Evolutionary conservation across 2,113 vertebrate species (phyloP).

Genomic region (Cyrtonyx montezumae): DNA sequence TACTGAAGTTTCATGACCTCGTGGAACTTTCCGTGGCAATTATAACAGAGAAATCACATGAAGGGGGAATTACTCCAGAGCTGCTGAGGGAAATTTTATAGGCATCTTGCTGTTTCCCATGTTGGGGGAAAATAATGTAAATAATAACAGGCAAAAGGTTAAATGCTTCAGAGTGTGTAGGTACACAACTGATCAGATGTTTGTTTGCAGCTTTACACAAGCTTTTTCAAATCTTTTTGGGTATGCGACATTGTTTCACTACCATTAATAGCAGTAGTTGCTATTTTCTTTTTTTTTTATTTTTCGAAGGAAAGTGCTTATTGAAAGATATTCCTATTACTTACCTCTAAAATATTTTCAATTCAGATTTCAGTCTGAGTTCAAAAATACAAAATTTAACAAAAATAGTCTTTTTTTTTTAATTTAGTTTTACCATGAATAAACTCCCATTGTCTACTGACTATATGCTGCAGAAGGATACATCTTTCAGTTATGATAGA

Average conservation of each 20-base stretch:
- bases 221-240: background rate
- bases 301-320: background rate
- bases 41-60: conserved; percentile 36
- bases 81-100: conserved; percentile 17
- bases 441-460: background rate
- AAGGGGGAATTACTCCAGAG: background rate
- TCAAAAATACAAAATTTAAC: background rate
- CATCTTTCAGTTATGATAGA: rapidly evolving
- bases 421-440: background rate
- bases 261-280: background rate
- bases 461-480: background rate
- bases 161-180: background rate
- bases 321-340: background rate
- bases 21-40: background rate
- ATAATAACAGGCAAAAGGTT: conserved; percentile 4
- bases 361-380: background rate
- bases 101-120: background rate
- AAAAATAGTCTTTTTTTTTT: background rate
- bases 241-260: background rate
- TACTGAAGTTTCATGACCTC: conserved; percentile 32
- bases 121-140: background rate
- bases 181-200: background rate
- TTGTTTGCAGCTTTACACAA: background rate
- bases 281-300: background rate
- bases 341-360: background rate